Percentiles rank a stretch among this genome's conserved stretches.
Evolutionary conservation across 1,140 invertebrate genomes (phyloP).

Genomic region (Drosophila sulfurigaster): DNA sequence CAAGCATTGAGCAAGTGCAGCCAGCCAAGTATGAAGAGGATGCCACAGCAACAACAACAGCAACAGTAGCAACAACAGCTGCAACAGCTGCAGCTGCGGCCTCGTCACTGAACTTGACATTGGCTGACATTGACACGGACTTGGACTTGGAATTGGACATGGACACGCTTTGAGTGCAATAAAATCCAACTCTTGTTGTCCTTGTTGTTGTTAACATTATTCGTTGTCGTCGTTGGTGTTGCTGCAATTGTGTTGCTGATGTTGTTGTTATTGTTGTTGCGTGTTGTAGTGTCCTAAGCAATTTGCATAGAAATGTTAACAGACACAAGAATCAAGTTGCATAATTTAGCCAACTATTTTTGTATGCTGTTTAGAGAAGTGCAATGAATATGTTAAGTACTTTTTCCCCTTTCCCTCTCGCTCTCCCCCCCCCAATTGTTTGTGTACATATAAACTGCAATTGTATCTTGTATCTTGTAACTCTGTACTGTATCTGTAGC

Average conservation of each 20-base stretch:
- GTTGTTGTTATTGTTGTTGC: constrained; percentile 38
- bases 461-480: constrained; percentile 9
- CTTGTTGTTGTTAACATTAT: constrained; percentile 11
- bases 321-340: constrained; percentile 32
- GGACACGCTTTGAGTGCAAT: constrained; percentile 57
- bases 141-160: constrained; percentile 34
- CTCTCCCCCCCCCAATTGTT: constrained; percentile 13
- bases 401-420: constrained; percentile 1
- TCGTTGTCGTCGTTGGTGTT: constrained; percentile 20
- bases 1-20: constrained; percentile 75
- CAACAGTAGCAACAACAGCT: constrained; percentile 9
- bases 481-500: constrained; percentile 19
- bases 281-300: constrained; percentile 42
- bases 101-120: constrained; percentile 77
- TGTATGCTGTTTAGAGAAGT: constrained; percentile 57
- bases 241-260: constrained; percentile 28
- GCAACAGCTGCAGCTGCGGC: constrained; percentile 14
- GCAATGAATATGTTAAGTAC: constrained; percentile 52
- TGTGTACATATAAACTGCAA: constrained; percentile 37
- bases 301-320: constrained; percentile 65
- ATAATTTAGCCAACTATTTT: constrained; percentile 56
- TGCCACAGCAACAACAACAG: constrained; percentile 12
- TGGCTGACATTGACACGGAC: constrained; percentile 68
- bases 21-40: constrained; percentile 32
- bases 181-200: constrained; percentile 18